These are phyloP conservation scores for Enteromius afrohamiltoni DNA, from an alignment of 2,797 vertebrate species.

Conservation along the genomic window DNA sequence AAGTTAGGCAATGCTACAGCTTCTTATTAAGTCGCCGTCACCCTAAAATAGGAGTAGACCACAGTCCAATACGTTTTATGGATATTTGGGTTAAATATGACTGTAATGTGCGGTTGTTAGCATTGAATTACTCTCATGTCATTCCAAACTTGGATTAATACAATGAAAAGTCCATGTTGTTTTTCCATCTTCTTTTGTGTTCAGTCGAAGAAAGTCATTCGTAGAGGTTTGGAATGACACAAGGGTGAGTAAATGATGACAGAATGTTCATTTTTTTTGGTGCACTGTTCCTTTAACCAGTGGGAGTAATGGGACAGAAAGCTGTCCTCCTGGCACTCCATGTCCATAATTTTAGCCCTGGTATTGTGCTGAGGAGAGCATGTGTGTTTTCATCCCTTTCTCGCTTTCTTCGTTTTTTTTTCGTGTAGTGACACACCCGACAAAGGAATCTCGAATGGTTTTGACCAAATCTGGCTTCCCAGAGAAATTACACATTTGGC, in stretches of 20 bases:
- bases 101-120: neutral
- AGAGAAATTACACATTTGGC: slow-evolving; percentile 67
- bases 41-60: slow-evolving; percentile 43
- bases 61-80: slow-evolving; percentile 31
- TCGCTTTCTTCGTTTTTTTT: slow-evolving; percentile 47
- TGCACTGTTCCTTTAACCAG: neutral
- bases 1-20: slow-evolving; percentile 53
- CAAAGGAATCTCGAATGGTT: slow-evolving; percentile 75
- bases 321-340: slow-evolving; percentile 51
- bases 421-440: slow-evolving; percentile 75
- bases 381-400: slow-evolving; percentile 64
- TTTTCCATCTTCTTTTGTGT: neutral
- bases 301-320: slow-evolving; percentile 40
- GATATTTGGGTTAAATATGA: neutral
- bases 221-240: neutral
- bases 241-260: neutral
- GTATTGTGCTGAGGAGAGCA: slow-evolving; percentile 62
- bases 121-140: neutral
- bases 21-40: slow-evolving; percentile 64
- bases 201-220: neutral
- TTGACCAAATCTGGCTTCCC: slow-evolving; percentile 70
- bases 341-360: slow-evolving; percentile 62
- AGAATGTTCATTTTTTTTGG: neutral
- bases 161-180: neutral
- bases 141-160: neutral